These are phyloP conservation scores for Thera obeliscata DNA, from an alignment of 2,888 invertebrate genomes.

Conservation along the genomic window DNA sequence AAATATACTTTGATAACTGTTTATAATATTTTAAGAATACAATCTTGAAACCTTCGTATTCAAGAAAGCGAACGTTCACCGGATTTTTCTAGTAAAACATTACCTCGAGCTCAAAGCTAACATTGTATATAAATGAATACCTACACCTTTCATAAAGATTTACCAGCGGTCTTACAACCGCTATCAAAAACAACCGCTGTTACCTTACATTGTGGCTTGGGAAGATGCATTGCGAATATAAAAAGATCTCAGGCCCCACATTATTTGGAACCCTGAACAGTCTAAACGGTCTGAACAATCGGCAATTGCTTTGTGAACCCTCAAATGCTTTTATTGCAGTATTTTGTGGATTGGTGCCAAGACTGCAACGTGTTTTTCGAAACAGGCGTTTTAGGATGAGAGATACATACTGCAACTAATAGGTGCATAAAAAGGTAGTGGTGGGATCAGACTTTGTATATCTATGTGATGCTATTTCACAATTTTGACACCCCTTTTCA, in stretches of 20 bases:
- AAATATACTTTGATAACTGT: no score
- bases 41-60: no score
- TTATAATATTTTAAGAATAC: no score
- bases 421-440: no score
- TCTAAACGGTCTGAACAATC: not conserved
- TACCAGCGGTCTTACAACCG: constrained; percentile 22
- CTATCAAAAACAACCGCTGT: constrained; percentile 24
- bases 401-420: not conserved
- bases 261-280: constrained; percentile 7
- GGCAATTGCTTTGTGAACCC: constrained; percentile 1
- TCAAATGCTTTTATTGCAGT: constrained; percentile 1
- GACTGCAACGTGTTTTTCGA: not conserved
- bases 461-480: no score
- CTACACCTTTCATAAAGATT: constrained; percentile 17
- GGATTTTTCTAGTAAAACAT: not conserved
- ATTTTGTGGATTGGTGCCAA: constrained; percentile 3
- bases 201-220: constrained; percentile 18
- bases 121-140: constrained; percentile 16
- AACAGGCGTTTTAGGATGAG: constrained; percentile 5
- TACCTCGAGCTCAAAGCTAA: not conserved
- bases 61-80: no score
- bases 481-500: no score
- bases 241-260: not conserved
- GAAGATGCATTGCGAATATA: constrained; percentile 24
- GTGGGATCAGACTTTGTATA: no score